These are phyloP conservation scores for Mesembrinibis cayennensis DNA, from an alignment of 2,113 vertebrate species.

Conservation along the genomic window DNA sequence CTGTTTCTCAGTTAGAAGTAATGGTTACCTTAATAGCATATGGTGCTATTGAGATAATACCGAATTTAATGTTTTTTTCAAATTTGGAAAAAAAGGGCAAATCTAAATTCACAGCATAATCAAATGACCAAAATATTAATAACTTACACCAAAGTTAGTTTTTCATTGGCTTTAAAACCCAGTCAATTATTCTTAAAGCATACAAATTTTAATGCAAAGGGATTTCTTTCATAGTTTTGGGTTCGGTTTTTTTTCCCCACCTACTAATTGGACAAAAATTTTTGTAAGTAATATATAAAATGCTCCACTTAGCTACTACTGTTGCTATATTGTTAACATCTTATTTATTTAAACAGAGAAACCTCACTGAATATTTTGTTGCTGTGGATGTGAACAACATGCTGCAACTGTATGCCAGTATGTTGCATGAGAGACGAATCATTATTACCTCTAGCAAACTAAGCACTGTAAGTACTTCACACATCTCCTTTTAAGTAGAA, in stretches of 20 bases:
- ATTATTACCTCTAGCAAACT: conserved; percentile 97
- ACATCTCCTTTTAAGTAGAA: conserved; percentile 47
- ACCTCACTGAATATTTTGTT: conserved; percentile 98
- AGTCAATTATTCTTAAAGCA: neutral
- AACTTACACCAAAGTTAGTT: neutral
- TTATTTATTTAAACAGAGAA: conserved; percentile 82
- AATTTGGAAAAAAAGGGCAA: neutral
- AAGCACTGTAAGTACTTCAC: conserved; percentile 94
- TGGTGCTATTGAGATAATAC: neutral
- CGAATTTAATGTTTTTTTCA: neutral
- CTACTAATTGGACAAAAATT: neutral
- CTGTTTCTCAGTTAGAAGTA: neutral
- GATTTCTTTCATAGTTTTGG: neutral
- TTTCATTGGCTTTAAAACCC: neutral
- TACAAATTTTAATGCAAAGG: neutral
- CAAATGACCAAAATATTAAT: neutral
- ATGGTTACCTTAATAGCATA: neutral
- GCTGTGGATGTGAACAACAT: conserved; percentile 98
- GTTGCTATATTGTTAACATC: conserved; percentile 35
- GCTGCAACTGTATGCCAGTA: conserved; percentile 95
- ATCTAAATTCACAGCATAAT: neutral
- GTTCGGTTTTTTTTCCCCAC: neutral
- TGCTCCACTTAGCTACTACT: neutral
- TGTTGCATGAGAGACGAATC: conserved; percentile 94
- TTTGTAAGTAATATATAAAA: neutral